Percentiles rank a stretch among this genome's conserved stretches.
Evolutionary conservation across 2,888 invertebrate genomes (phyloP).

Genomic region (Choristoneura rosaceana): DNA sequence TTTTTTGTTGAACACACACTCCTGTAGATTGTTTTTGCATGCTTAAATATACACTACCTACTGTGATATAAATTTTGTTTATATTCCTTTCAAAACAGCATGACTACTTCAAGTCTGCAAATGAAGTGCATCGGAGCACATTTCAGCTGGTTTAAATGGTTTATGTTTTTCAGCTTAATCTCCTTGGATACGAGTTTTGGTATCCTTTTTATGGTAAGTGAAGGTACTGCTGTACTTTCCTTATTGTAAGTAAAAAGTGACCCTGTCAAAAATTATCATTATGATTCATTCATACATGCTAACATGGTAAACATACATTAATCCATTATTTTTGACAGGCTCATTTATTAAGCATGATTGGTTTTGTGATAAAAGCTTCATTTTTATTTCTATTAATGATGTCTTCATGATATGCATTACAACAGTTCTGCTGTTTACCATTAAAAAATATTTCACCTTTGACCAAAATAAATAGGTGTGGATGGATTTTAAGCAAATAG

Average conservation of each 20-base stretch:
- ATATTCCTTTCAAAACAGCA: slow-evolving; percentile 15
- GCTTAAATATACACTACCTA: slow-evolving; percentile 24
- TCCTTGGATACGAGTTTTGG: slow-evolving; percentile 81
- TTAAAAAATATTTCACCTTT: neutral
- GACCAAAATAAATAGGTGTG: too few relatives aligned
- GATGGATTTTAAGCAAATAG: too few relatives aligned
- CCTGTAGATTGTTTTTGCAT: slow-evolving; percentile 20
- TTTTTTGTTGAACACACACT: neutral
- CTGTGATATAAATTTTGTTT: neutral
- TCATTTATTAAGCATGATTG: slow-evolving; percentile 45
- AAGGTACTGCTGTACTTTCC: slow-evolving; percentile 80
- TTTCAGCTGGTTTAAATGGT: slow-evolving; percentile 68
- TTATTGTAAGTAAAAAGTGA: slow-evolving; percentile 55
- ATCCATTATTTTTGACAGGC: slow-evolving; percentile 56
- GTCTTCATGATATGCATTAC: neutral
- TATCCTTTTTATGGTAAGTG: slow-evolving; percentile 83
- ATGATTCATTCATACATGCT: slow-evolving; percentile 10
- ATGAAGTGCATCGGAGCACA: slow-evolving; percentile 42
- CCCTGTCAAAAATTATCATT: slow-evolving; percentile 58
- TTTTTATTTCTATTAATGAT: slow-evolving; percentile 17
- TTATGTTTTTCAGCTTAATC: slow-evolving; percentile 84
- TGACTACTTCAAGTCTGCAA: slow-evolving; percentile 22
- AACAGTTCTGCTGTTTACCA: neutral
- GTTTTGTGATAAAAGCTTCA: slow-evolving; percentile 44
- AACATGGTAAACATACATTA: slow-evolving; percentile 21